A percentile compares a stretch with the other conserved stretches of the same genome.
Evolutionary conservation across 2,888 invertebrate species (phyloP).

Genomic region (Podabrus alpinus): DNA sequence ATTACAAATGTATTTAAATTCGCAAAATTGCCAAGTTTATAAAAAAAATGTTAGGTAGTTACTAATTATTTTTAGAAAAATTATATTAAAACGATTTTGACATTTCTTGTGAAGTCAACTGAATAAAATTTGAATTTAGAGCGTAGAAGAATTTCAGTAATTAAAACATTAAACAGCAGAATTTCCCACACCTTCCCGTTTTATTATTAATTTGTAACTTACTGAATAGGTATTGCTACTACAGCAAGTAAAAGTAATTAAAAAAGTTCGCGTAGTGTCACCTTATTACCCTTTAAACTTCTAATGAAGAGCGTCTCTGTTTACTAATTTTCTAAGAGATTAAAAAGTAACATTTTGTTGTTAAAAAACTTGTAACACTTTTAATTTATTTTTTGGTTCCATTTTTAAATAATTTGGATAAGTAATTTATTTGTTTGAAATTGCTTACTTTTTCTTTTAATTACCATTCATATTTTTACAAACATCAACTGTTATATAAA

Average conservation of each 20-base stretch:
- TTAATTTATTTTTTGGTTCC: not conserved
- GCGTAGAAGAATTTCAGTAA: not conserved
- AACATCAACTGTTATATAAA: not conserved
- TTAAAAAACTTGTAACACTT: not conserved
- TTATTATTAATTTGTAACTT: not conserved
- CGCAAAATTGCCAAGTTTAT: not conserved
- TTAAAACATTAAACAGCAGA: not conserved
- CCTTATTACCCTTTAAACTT: not conserved
- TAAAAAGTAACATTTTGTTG: not conserved
- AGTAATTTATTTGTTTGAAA: not conserved
- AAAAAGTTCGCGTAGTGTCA: not conserved
- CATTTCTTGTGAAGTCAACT: not conserved
- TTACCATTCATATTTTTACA: not conserved
- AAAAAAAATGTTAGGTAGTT: too few relatives aligned
- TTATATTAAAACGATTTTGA: not conserved
- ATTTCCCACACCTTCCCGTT: not conserved
- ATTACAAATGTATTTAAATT: not conserved
- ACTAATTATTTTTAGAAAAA: not conserved
- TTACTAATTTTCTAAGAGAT: not conserved
- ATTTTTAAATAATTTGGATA: not conserved
- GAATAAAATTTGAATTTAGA: not conserved
- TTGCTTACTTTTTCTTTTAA: not conserved
- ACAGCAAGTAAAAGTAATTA: not conserved
- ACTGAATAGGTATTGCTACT: not conserved
- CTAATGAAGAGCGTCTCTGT: not conserved